Base-by-base conservation (phyloP, 2,797 vertebrate species). In the Vireo griseus region DNA sequence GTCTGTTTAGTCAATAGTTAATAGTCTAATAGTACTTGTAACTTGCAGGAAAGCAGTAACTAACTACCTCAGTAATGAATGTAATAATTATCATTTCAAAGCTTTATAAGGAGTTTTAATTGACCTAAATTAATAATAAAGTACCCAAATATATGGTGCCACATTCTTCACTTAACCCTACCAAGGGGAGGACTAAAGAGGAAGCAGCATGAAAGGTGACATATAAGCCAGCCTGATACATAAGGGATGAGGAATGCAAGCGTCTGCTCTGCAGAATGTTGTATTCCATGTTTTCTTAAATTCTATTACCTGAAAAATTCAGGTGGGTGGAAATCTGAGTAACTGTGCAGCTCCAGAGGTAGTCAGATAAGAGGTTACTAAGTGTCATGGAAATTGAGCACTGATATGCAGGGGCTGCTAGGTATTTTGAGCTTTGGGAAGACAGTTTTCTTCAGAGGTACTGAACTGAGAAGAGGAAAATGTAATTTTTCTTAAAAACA, bases 101-200 rank as follows among this genome's bases (percentile, higher is more conserved):
- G 52, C 35, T 88, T 73, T 84, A 35, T 19, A 29, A 86, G 67
- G 24, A 87, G n/a, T 77, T 95, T 35, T 13, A 26, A 1, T 58
- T 92, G 72, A 80, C 61, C 85, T 66, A 61, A 91, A 94, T 92
- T 82, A 90, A 86, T 89, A 89, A 59, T 67, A 39, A 89, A 80
- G 26, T 42, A 65, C 48, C 29, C 17, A 69, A 85, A 86, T 86
- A 31, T 72, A 3, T 88, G 40, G 33, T 90, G 66, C 58, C 33
- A 62, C 14, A 5, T 91, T 85, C 12, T 59, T 92, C n/a, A 33
- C 21, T 35, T 95, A 47, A 42, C 51, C 31, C n/a, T 81, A 14
- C 44, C 61, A 55, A 45, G 17, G 16, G 14, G n/a, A 81, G n/a
- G 16, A 47, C 45, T 85, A 44, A 79, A 54, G 80, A 79, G 31